Percentiles rank a stretch among this genome's conserved stretches.
Conservation (phyloP, 2,888 invertebrate genomes). For the Junonia oenone region DNA sequence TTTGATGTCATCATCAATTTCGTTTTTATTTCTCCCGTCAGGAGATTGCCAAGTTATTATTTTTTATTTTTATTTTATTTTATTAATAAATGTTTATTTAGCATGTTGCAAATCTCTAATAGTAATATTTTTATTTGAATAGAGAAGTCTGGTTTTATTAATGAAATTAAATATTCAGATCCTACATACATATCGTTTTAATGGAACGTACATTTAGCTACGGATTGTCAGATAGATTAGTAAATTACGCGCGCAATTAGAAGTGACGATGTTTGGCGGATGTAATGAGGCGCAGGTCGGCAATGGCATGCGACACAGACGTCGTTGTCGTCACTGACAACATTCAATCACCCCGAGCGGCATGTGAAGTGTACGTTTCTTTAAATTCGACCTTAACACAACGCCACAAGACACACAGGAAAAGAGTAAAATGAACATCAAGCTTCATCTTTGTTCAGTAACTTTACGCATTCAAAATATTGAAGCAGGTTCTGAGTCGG, state of each 20-base stretch:
- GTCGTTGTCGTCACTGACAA: constrained; percentile 52
- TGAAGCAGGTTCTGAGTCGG: constrained; percentile 50
- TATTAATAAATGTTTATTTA: too few relatives aligned
- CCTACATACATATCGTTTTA: constrained; percentile 13
- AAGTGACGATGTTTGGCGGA: constrained; percentile 63
- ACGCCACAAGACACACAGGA: constrained; percentile 36
- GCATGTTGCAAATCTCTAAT: too few relatives aligned
- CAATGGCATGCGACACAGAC: constrained; percentile 34
- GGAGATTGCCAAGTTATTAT: neutral
- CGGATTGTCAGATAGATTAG: constrained; percentile 48
- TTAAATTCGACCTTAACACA: constrained; percentile 43
- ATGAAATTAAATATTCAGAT: neutral
- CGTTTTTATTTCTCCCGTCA: constrained; percentile 14
- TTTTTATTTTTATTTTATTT: too few relatives aligned
- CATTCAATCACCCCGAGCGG: constrained; percentile 55
- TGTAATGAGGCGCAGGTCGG: constrained; percentile 57
- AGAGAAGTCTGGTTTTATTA: neutral
- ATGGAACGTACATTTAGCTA: constrained; percentile 33
- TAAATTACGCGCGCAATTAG: constrained; percentile 65
- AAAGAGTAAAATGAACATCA: constrained; percentile 44
- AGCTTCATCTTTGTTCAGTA: constrained; percentile 58
- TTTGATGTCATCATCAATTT: constrained; percentile 22
- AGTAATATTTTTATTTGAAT: too few relatives aligned
- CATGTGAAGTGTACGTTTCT: constrained; percentile 17
- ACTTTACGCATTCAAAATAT: constrained; percentile 62